A percentile compares a stretch with the other conserved stretches of the same genome.
Evolutionary conservation across 1,140 invertebrate species (phyloP).

Genomic region (Teleopsis dalmanni): DNA sequence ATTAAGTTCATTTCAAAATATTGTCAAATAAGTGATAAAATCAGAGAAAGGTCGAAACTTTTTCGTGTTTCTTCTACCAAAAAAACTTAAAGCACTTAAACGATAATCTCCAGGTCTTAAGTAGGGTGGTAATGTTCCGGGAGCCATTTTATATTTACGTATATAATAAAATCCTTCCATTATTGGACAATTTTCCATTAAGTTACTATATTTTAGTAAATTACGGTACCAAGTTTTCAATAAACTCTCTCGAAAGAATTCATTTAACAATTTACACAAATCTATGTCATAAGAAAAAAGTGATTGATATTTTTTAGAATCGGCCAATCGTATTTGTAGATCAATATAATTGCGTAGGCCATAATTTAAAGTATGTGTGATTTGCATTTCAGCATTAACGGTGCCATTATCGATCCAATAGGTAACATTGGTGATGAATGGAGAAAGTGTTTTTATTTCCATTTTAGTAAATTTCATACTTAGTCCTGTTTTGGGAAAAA

Average conservation of each 20-base stretch:
- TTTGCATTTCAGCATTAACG: neutral
- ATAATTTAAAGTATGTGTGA: neutral
- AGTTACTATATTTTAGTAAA: neutral
- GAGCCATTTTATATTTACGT: neutral
- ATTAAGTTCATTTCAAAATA: no score
- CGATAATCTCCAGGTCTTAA: constrained; percentile 2
- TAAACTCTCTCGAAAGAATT: neutral
- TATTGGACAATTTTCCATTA: constrained; percentile 4
- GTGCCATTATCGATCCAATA: neutral
- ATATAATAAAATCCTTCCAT: neutral
- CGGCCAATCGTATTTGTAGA: neutral
- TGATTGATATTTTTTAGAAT: neutral
- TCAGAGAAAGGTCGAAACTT: no score
- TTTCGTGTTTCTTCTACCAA: no score
- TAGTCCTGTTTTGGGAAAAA: neutral
- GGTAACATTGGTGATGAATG: neutral
- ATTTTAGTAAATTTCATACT: neutral
- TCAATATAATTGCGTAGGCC: neutral
- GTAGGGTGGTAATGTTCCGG: neutral
- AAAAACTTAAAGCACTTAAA: neutral
- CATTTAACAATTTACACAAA: neutral
- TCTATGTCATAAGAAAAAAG: neutral
- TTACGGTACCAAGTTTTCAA: neutral
- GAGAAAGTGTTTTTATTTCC: neutral
- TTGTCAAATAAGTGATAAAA: no score